Percentiles rank a stretch among this genome's conserved stretches.
These are phyloP conservation scores for Lamellibrachia satsuma DNA, from an alignment of 2,888 invertebrate species.

Conservation along the genomic window DNA sequence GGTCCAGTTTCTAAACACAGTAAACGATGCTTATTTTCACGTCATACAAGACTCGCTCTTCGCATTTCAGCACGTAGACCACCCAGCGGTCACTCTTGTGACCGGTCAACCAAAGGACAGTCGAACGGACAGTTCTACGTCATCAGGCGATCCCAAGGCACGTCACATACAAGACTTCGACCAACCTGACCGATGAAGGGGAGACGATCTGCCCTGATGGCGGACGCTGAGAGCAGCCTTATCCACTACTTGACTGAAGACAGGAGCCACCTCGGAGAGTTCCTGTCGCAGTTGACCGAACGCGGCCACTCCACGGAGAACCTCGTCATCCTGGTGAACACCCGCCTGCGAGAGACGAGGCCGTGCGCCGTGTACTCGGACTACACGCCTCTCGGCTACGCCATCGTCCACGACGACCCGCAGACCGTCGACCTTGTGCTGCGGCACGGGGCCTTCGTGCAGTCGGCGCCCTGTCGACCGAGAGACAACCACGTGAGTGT, in stretches of 20 bases:
- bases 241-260: not conserved
- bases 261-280: not conserved
- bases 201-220: not conserved
- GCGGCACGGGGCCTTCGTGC: not conserved
- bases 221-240: not conserved
- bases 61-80: not conserved
- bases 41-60: not conserved
- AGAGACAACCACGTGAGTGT: not conserved
- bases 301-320: not conserved
- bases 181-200: not conserved
- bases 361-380: not conserved
- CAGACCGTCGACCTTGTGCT: not conserved
- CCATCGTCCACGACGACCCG: not conserved
- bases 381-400: not conserved
- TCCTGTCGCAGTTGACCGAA: not conserved
- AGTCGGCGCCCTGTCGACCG: not conserved
- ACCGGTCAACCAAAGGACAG: not conserved
- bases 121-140: not conserved
- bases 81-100: not conserved
- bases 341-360: not conserved
- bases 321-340: not conserved
- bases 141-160: not conserved
- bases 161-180: not conserved
- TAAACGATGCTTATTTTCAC: not conserved
- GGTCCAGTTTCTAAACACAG: not conserved